Evolutionary conservation across 2,888 invertebrate species (phyloP).

Genomic region (Meloe dianella): DNA sequence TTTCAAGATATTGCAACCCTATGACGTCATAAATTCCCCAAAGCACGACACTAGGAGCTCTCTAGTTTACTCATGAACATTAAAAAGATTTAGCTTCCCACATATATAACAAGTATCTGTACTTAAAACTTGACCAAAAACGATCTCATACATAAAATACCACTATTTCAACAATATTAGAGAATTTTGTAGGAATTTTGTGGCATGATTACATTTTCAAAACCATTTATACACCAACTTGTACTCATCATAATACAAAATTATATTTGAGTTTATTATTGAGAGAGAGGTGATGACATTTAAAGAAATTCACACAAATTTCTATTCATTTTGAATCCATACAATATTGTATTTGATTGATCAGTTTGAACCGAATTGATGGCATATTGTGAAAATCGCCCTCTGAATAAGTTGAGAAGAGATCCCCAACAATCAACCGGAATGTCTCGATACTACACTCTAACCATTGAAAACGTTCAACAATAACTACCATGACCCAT

Average conservation of each 20-base stretch:
- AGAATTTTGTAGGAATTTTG: background rate
- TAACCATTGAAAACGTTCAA: background rate
- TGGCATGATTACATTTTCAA: background rate
- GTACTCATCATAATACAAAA: background rate
- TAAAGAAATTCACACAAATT: background rate
- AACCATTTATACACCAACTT: background rate
- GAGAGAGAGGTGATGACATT: background rate
- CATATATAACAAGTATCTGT: background rate
- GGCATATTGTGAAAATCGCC: background rate
- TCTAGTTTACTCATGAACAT: slow-evolving; percentile 2
- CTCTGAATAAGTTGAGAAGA: background rate
- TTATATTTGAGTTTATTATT: background rate
- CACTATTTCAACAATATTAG: background rate
- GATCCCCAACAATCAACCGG: background rate
- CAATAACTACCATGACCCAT: slow-evolving; percentile 7
- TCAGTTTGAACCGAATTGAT: slow-evolving; percentile 1
- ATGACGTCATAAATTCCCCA: background rate
- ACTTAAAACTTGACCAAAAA: background rate
- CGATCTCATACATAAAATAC: background rate
- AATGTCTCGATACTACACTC: background rate
- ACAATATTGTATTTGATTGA: background rate
- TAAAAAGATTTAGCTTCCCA: slow-evolving; percentile 4
- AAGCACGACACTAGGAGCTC: background rate
- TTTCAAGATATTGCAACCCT: background rate
- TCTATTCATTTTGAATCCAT: background rate